Base-by-base conservation (phyloP, 2,888 invertebrate species). In the Amphipyra berbera region DNA sequence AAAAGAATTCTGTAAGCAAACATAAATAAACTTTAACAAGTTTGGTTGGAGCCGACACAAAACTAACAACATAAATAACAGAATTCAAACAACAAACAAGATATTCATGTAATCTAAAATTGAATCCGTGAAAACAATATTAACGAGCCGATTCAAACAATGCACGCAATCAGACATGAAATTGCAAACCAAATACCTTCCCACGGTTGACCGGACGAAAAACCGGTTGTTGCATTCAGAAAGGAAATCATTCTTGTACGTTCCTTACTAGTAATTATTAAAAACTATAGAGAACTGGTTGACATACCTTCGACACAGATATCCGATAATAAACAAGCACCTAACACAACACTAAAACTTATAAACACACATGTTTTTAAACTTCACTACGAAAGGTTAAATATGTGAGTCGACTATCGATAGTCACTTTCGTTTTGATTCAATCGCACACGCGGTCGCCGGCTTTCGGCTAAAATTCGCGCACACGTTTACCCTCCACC, bases 161-260 rank as follows among this genome's bases (percentile, higher is more conserved):
- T 82, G 65, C 72, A 78, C 54, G 69, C 74, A 75, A 78, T 78
- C 59, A 75, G 33, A 74, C 71, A 78, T 79, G 74, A 83, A 84
- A 84, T 85, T 82, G 84, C 91, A 87, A 90, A 83, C 83, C 78
- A 82, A 88, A 89, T 90, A 78, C 88, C 90, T 93, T 94, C 94
- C 92, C 94, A 94, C 94, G 93, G 87, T 85, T 80, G 84, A 85
- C 88, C 91, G 91, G 89, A 91, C 90, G 88, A 88, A 87, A 90
- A 93, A 93, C 94, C 84, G 89, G 93, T 93, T 89, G 79, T 87
- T 90, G 89, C 91, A 91, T 90, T 88, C 90, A 90, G 76, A 91
- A 91, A 91, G 90, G 88, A 91, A 93, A 92, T 89, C 88, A 85
- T 75, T 79, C 84, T 84, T 86, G 85, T 89, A 89, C 88, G 88